These are phyloP conservation scores for Cynopterus brachyotis DNA, from an alignment of 2,113 vertebrate species.

Conservation along the genomic window DNA sequence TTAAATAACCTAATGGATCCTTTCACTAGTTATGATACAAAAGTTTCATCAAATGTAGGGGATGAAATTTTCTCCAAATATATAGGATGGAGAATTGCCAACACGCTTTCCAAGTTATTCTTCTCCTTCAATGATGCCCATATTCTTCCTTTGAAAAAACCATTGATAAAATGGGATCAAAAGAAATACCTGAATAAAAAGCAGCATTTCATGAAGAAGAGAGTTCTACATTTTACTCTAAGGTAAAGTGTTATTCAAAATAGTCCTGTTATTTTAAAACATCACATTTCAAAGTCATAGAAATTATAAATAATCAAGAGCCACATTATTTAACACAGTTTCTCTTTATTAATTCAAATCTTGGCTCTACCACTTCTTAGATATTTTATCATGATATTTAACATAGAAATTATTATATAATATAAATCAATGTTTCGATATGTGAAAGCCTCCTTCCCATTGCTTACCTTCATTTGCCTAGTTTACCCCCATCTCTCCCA, in stretches of 20 bases:
- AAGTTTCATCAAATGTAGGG: slow-evolving; percentile 22
- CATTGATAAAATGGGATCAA: not conserved
- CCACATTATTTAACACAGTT: not conserved
- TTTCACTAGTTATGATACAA: slow-evolving; percentile 49
- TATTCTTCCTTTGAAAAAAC: not conserved
- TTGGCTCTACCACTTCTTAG: not conserved
- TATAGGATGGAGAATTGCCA: slow-evolving; percentile 68
- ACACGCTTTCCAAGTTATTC: slow-evolving; percentile 63
- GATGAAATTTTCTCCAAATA: slow-evolving; percentile 38
- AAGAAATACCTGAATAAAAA: not conserved
- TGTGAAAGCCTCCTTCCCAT: not conserved
- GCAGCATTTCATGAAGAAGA: not conserved
- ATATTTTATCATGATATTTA: not conserved
- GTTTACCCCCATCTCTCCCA: not conserved
- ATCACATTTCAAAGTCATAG: not conserved
- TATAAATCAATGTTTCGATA: not conserved
- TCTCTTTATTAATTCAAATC: not conserved
- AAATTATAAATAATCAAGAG: not conserved
- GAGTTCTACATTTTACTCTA: not conserved
- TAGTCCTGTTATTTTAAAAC: not conserved
- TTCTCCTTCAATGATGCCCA: slow-evolving; percentile 35
- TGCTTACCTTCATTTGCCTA: not conserved
- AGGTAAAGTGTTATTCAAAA: slow-evolving; percentile 28
- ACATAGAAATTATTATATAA: not conserved
- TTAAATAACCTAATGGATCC: slow-evolving; percentile 68